Evolutionary conservation across 2,888 invertebrate genomes (phyloP).

Genomic region (Myopa tessellatipennis): DNA sequence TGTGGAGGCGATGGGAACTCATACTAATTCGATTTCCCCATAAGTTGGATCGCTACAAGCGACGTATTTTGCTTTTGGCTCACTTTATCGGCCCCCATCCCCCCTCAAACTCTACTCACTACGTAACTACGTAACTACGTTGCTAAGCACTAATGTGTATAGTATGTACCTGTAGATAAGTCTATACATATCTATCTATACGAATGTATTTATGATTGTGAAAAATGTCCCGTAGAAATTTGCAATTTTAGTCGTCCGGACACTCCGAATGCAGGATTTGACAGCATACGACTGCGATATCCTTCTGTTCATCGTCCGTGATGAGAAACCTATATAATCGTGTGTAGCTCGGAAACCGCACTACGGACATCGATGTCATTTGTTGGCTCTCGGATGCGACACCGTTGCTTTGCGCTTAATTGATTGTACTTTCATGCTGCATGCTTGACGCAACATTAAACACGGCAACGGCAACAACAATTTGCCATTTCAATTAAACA

Average conservation of each 20-base stretch:
- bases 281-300: neutral
- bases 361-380: neutral
- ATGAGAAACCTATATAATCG: neutral
- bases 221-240: no score
- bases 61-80: neutral
- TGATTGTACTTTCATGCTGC: slow-evolving; percentile 27
- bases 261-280: neutral
- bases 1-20: neutral
- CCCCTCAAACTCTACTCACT: no score
- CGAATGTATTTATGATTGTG: no score
- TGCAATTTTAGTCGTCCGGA: neutral
- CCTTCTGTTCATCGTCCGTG: neutral
- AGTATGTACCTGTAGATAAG: no score
- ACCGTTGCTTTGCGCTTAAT: slow-evolving; percentile 24
- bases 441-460: neutral
- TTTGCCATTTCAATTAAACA: slow-evolving; percentile 48
- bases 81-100: no score
- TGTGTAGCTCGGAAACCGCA: neutral
- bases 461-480: slow-evolving; percentile 35
- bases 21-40: slow-evolving; percentile 19
- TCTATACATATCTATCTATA: no score
- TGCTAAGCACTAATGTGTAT: no score
- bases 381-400: slow-evolving; percentile 4
- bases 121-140: no score
- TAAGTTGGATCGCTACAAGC: neutral